Conservation (phyloP, 2,888 invertebrate genomes). For the Lithophane ornitopus region DNA sequence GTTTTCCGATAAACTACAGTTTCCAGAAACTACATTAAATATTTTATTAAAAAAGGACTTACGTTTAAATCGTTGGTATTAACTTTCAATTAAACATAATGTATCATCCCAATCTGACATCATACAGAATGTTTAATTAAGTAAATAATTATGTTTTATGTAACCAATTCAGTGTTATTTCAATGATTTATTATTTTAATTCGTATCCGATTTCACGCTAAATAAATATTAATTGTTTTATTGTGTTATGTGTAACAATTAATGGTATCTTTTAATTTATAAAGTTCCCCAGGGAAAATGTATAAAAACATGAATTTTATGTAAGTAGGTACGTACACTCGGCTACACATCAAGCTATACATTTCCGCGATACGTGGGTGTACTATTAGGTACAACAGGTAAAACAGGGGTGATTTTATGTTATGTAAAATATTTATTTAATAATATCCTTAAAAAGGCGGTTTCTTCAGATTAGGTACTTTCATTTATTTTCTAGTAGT, state of each 20-base stretch:
- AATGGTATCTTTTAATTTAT: background rate
- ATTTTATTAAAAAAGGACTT: background rate
- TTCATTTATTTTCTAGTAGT: background rate
- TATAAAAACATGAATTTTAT: background rate
- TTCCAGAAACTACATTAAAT: background rate
- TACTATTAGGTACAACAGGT: too few relatives aligned
- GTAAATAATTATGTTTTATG: conserved; percentile 22
- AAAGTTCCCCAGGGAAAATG: background rate
- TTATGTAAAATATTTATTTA: background rate
- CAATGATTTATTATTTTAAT: conserved; percentile 47
- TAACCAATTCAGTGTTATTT: conserved; percentile 10
- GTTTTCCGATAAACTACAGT: background rate
- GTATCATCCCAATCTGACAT: background rate
- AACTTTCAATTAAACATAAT: conserved; percentile 13
- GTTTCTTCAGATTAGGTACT: background rate
- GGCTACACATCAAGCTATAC: too few relatives aligned
- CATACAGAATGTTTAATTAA: background rate
- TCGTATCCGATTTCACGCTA: background rate
- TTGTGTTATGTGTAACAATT: background rate
- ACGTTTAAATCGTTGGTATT: background rate
- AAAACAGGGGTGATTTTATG: too few relatives aligned
- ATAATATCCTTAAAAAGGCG: background rate
- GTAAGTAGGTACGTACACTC: too few relatives aligned
- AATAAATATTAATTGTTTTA: conserved; percentile 21
- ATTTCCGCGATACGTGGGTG: too few relatives aligned